Evolutionary conservation across 2,888 invertebrate species (phyloP), one percentile per base, ranked within the genome.

Genomic region (Monochamus alternatus): DNA sequence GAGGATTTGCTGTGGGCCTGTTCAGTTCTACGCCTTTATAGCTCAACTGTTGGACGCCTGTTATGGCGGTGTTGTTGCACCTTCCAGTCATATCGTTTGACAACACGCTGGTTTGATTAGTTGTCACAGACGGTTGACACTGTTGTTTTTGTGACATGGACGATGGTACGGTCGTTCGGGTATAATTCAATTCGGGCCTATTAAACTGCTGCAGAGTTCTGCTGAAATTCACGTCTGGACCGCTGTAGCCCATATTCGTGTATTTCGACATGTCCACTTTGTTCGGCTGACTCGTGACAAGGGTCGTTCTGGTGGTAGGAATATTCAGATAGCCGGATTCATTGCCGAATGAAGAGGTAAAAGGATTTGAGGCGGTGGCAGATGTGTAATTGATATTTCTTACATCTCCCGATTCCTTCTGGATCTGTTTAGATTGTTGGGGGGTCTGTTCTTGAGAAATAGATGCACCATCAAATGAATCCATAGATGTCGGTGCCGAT

Each of bases 171-270:
- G 84, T 82, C 31, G 83, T 83, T 30, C 81, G 67, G 4, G 80
- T 75, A 71, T 83, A 83, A 68, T 73, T 83, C 38, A 83, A 73
- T 47, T 84, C 83, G 1, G 84, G 68, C 2, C 82, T 67, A 63
- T 38, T 52, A 52, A 69, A 73, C 43, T 82, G 84, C 63, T 81
- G 84, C 47, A 85, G 76, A 22, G 82, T 80, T 74, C 87, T 82
- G 4, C 84, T 79, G 75, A 85, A 87, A 68, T 84, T 85, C 44
- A 87, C 85, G 32, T 88, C 88, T 0, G 86, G 81, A 7, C 86
- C 87, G 2, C 85, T 82, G 75, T 88, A 89, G 9, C 88, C 88
- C 87, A 89, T 88, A 76, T 89, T 88, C 5, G 87, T 87, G 73
- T 87, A 89, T 77, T 89, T 88, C 5, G 86, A 84, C 85, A 88